Base-by-base conservation (phyloP, 2,797 vertebrate genomes). In the Enteromius fasciolatus region DNA sequence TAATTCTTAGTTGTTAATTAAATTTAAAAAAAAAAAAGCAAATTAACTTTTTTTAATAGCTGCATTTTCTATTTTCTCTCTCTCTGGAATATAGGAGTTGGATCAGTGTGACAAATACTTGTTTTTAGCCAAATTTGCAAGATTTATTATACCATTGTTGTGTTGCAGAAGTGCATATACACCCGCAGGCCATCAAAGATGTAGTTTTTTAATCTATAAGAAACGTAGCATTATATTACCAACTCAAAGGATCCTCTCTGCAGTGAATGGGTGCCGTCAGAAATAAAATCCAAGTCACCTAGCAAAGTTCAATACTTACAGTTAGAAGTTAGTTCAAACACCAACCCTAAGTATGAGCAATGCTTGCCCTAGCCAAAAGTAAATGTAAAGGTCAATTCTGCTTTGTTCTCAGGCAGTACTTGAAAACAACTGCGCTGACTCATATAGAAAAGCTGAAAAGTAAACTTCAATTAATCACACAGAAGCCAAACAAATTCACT, bases 311-410 rank as follows among this genome's bases (percentile, higher is more conserved):
- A 61, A 33, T 41, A 41, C 10, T 15, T 14, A 57, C 1, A 11
- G 31, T 74, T 54, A 74, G 70, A n/a, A 9, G 3, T 80, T 20
- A 61, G 9, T 70, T 54, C 6, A 39, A 59, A 59, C 36, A 28
- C 39, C 23, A 20, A 69, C n/a, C 20, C 3, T 44, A 25, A 11
- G 5, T 5, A 46, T 72, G 78, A 72, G 78, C 39, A 80, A 80
- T 33, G 11, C 36, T 15, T 44, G 52, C 67, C 15, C 9, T 33
- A 33, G 18, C 66, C 36, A 59, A 33, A 72, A 46, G 39, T 31
- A 59, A 80, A 70, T 46, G 52, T 57, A 79, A 79, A 69, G 77
- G 77, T 69, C 23, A 44, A 25, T 57, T 69, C 48, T 69, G 50
- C 66, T 79, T 59, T 70, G 36, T 80, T 70, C 67, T 12, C 78